Conservation (phyloP, 2,888 invertebrate genomes). For the Eupithecia abbreviata region DNA sequence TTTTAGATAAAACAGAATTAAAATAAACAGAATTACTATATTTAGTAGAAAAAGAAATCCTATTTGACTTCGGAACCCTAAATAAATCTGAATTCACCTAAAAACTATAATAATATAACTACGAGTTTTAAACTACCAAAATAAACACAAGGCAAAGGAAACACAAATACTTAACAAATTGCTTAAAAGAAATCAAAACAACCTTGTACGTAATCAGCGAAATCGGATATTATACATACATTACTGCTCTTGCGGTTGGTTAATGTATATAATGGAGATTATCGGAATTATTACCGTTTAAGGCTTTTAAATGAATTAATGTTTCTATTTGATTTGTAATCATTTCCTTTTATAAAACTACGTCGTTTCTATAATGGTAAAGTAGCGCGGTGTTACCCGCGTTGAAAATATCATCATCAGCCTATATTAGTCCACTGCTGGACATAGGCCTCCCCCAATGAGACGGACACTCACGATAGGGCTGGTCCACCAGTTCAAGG, state of each 20-base stretch:
- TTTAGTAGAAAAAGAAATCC: neutral
- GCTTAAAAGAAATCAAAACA: slow-evolving; percentile 17
- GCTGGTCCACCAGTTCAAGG: no score
- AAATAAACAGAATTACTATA: neutral
- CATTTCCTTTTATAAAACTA: neutral
- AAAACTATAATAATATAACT: neutral
- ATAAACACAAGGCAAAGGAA: slow-evolving; percentile 19
- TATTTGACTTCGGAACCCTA: neutral
- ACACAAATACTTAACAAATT: slow-evolving; percentile 19
- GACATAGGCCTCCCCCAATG: no score
- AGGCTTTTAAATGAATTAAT: neutral
- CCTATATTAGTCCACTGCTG: no score
- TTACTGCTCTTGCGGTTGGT: slow-evolving; percentile 7
- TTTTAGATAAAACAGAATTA: no score
- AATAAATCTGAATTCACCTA: neutral
- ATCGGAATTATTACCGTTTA: neutral
- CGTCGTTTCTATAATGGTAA: neutral
- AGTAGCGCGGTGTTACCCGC: no score
- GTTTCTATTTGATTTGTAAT: neutral
- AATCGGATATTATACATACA: slow-evolving; percentile 21
- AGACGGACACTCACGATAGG: no score
- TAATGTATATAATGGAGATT: slow-evolving; percentile 7
- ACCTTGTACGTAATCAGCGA: slow-evolving; percentile 15
- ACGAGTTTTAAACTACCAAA: neutral
- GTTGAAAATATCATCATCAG: no score